These are phyloP conservation scores for Himalopsyche anomala DNA, from an alignment of 2,888 invertebrate species.

Conservation along the genomic window DNA sequence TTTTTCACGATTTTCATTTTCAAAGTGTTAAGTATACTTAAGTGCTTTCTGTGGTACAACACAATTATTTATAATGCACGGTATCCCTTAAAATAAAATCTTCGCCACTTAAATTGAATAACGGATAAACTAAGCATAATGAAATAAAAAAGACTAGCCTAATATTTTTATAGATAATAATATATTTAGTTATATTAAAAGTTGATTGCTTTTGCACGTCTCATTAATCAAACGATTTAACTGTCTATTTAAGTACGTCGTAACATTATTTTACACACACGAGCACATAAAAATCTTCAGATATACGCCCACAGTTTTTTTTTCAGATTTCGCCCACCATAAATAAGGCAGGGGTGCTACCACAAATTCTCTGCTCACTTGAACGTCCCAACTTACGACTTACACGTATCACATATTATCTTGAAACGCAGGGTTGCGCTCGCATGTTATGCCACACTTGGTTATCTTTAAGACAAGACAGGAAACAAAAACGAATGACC, in stretches of 20 bases:
- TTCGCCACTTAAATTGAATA: no score
- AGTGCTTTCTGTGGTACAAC: no score
- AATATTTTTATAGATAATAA: no score
- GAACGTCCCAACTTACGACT: slow-evolving; percentile 38
- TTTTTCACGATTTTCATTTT: no score
- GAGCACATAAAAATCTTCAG: neutral
- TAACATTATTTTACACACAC: neutral
- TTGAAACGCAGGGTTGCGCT: neutral
- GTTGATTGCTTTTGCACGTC: neutral
- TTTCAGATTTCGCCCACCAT: slow-evolving; percentile 29
- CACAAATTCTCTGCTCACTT: slow-evolving; percentile 52
- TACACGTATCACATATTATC: slow-evolving; percentile 46
- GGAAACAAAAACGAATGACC: no score
- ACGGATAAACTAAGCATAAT: no score
- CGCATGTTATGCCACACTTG: slow-evolving; percentile 1
- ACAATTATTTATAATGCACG: no score
- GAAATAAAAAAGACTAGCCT: no score
- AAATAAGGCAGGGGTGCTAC: slow-evolving; percentile 47
- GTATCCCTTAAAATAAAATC: no score
- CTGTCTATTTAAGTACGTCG: slow-evolving; percentile 5
- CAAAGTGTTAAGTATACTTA: no score
- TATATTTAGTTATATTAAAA: neutral
- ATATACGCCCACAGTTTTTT: slow-evolving; percentile 31
- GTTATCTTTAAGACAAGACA: neutral
- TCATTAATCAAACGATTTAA: slow-evolving; percentile 18